Evolutionary conservation across 1,140 invertebrate genomes (phyloP), one percentile per base, ranked within the genome.

Genomic region (Drosophila pandora): DNA sequence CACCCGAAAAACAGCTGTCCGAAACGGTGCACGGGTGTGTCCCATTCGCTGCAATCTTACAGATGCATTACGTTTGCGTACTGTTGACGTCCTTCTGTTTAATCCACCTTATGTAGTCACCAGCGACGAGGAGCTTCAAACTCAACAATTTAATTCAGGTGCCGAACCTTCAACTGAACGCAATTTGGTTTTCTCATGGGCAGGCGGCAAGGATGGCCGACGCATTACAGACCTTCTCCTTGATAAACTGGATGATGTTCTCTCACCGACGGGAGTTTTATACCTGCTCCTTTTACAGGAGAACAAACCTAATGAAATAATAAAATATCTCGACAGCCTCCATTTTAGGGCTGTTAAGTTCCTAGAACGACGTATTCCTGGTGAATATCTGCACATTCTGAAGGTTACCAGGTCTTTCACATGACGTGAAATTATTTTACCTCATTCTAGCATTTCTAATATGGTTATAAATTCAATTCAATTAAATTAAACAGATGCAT

Each of bases 41-140:
- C 79, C 94, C 17, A 72, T 97, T 0, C 93, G 93, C 59, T 95
- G 95, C 92, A 94, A 97, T 93, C 93, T 98, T 48, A 81, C 93
- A 37, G 90, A 85, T 92, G 78, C 92, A 92, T 88, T 94, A 75
- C 83, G 88, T 32, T 76, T 80, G 41, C 88, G 92, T 49, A 79
- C 92, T 1, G 94, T 96, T 81, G 98, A 99, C 94, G 60, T 99
- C 21, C 92, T 99, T 53, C 80, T 99, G 52, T 99, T 99, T 81
- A 99, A 99, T 94, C 98, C 99, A 2, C 99, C 99, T 0, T 99
- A 99, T 93, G 98, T 99, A 45, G 95, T 97, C 0, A 99, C 98
- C 8, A 70, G 65, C 30, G 78, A 88, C 9, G 94, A 95, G 12
- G 92, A 94, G 45, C 89, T 93, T 32, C 96, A 74, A 6, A 48